Evolutionary conservation across 2,113 vertebrate species (phyloP), one percentile per base, ranked within the genome.

Genomic region (Chaetodon trifascialis): DNA sequence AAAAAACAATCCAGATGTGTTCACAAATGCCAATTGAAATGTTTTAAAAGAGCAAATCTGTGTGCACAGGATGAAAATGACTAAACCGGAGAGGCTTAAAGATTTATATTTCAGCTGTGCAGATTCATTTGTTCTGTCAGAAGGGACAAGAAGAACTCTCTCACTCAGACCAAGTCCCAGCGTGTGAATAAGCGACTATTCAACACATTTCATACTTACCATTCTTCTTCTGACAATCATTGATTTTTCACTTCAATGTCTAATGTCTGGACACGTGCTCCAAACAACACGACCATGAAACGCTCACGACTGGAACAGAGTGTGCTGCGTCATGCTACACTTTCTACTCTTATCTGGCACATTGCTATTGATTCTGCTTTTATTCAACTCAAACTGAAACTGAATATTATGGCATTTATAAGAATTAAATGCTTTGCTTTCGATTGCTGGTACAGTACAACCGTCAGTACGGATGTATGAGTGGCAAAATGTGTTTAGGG

Each of bases 241-340:
- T 74, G 3, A 49, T 62, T 65, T 73, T 68, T 71, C 10, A 60
- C 1, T 58, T 67, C 2, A 67, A 11, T 55, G 7, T 73, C 38
- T 60, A 19, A 30, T 30, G 30, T 30, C 47, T 40, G 47, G 49
- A 76, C 63, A 80, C 63, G 1, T 0, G 44, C 52, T 67, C 25
- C 62, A 77, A 73, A 78, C 63, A 84, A 81, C 75, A 87, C 87
- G 83, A 85, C 87, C 86, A 82, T 88, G 81, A 83, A 76, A 70
- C 8, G 17, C 47, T 70, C 44, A 85, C 5, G 2, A 58, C 36
- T 62, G 44, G 40, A 51, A 0, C 11, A 40, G 16, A 11, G 38
- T 0, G 36, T 9, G 16, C n/a, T 34, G 11, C 68, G 5, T 30
- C 30, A 30, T 23, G 52, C 14, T 36, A 7, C 2, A 0, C 30